These are phyloP conservation scores for Lateolabrax maculatus DNA, from an alignment of 2,797 vertebrate genomes.

Conservation along the genomic window DNA sequence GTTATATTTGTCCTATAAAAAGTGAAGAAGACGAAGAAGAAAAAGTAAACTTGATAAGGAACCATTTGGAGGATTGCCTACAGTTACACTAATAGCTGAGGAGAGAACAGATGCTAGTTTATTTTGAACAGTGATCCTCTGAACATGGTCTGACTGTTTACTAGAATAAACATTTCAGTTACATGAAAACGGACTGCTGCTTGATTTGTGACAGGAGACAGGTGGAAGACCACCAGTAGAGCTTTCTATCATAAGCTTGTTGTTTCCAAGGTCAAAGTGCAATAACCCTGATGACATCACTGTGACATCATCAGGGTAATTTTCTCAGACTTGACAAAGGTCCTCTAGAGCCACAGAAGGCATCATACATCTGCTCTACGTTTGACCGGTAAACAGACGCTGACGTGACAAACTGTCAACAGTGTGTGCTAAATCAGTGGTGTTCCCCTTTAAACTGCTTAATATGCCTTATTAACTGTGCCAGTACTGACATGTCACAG, in stretches of 20 bases:
- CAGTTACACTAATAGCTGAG: slow-evolving; percentile 64
- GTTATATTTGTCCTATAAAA: slow-evolving; percentile 85
- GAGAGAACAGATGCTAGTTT: slow-evolving; percentile 75
- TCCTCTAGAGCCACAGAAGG: background rate
- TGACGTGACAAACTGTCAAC: no score
- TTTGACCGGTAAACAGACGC: no score
- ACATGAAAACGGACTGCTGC: slow-evolving; percentile 28
- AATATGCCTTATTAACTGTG: no score
- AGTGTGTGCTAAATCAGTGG: no score
- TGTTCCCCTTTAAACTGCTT: no score
- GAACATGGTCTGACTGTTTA: slow-evolving; percentile 87
- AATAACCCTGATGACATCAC: no score
- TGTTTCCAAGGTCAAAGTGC: background rate
- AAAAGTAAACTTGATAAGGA: slow-evolving; percentile 62
- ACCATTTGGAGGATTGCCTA: slow-evolving; percentile 64
- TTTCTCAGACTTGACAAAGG: no score
- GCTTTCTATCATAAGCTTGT: background rate
- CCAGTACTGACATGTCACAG: no score
- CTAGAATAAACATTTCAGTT: slow-evolving; percentile 86
- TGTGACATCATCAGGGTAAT: no score
- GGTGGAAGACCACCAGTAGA: background rate
- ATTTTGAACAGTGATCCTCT: slow-evolving; percentile 84
- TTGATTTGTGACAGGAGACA: slow-evolving; percentile 12
- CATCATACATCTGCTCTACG: no score
- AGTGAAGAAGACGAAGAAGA: slow-evolving; percentile 58